Conservation (phyloP, 2,888 invertebrate genomes). For the Lepidochrysops patricia region DNA sequence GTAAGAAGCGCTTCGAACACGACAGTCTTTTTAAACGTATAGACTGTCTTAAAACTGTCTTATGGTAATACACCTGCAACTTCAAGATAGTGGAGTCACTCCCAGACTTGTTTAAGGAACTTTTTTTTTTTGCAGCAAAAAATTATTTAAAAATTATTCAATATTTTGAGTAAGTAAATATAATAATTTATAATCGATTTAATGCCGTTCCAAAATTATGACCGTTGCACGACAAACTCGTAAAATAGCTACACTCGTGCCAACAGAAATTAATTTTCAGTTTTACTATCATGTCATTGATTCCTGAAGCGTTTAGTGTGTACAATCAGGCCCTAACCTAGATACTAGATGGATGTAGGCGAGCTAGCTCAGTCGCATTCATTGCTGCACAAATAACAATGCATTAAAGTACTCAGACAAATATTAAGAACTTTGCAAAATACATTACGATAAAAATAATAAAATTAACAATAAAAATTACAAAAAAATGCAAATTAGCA, state of each 20-base stretch:
- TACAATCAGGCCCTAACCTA: not conserved
- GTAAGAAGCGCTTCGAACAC: too few relatives aligned
- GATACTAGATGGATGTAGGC: not conserved
- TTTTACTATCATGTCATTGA: not conserved
- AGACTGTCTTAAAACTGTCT: too few relatives aligned
- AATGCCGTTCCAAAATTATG: not conserved
- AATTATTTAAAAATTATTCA: too few relatives aligned
- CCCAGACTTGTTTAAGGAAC: too few relatives aligned
- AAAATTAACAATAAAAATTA: too few relatives aligned
- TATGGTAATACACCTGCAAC: too few relatives aligned
- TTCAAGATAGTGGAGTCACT: too few relatives aligned
- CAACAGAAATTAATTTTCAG: not conserved
- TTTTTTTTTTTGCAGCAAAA: too few relatives aligned
- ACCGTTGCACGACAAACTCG: not conserved
- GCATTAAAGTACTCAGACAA: not conserved
- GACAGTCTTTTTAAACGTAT: too few relatives aligned
- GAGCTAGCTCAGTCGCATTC: not conserved
- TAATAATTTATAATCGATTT: not conserved
- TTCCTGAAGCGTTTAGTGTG: not conserved
- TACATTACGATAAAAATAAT: not conserved
- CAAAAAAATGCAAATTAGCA: too few relatives aligned
- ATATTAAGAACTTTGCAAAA: not conserved
- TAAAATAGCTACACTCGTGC: not conserved
- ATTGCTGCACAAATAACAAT: not conserved
- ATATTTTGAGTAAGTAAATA: not conserved